Conservation (phyloP, 2,797 vertebrate genomes). For the Eupleurogrammus muticus region DNA sequence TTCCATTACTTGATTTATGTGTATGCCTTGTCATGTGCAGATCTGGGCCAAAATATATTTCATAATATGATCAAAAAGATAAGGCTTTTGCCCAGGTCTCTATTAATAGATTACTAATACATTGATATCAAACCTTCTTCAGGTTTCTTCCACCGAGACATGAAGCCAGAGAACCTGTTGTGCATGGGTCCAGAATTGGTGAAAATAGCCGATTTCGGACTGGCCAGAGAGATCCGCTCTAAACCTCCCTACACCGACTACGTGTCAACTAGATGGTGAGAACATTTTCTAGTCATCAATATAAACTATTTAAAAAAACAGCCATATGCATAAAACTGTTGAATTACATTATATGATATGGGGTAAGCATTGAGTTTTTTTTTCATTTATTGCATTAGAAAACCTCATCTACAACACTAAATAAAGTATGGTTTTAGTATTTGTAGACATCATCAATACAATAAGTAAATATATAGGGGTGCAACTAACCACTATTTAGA, state of each 20-base stretch:
- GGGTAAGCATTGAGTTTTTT: no score
- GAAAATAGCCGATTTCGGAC: conserved; percentile 98
- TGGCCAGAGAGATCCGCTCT: conserved; percentile 96
- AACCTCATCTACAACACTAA: no score
- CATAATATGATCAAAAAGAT: no score
- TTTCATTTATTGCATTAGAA: no score
- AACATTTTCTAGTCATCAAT: conserved; percentile 1
- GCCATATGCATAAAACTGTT: background rate
- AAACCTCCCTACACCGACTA: conserved; percentile 98
- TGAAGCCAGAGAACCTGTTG: conserved; percentile 98
- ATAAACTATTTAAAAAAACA: conserved; percentile 1
- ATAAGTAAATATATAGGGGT: no score
- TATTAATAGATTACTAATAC: background rate
- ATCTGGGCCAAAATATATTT: no score
- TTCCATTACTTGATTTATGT: background rate
- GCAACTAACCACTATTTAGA: no score
- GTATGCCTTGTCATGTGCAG: background rate
- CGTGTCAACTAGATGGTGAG: conserved; percentile 97
- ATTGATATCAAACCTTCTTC: conserved; percentile 13
- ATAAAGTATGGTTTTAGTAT: no score
- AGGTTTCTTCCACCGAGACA: conserved; percentile 98
- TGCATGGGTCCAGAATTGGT: conserved; percentile 98
- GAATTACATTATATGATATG: no score
- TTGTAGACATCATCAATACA: no score
- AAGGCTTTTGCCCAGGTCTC: background rate